phyloP scores from a whole-genome alignment of 2,888 invertebrate genomes.

The Cordilura impudica region DNA sequence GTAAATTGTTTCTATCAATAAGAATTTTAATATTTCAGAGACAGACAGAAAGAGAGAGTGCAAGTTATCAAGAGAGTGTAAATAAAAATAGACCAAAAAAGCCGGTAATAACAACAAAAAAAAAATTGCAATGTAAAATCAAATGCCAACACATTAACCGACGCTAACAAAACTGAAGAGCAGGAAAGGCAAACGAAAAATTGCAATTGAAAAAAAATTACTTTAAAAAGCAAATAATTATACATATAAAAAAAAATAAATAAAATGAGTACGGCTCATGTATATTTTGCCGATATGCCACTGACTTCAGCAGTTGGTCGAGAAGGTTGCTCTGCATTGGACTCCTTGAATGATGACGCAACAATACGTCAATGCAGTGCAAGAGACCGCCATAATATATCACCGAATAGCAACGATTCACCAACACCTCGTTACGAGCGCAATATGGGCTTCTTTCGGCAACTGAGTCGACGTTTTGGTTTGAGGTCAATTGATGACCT shows the following conservation, averaged over 20 bases:
- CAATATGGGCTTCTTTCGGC: constrained; percentile 83
- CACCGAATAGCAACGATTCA: constrained; percentile 76
- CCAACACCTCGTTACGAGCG: constrained; percentile 80
- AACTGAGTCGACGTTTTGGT: constrained; percentile 82
- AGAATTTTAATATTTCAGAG: background rate
- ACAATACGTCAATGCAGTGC: constrained; percentile 43
- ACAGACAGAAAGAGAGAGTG: background rate
- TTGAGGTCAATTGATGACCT: constrained; percentile 79
- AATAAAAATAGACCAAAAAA: constrained; percentile 51
- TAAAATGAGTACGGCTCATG: constrained; percentile 69
- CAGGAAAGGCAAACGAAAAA: background rate
- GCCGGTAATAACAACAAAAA: constrained; percentile 67
- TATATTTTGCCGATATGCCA: constrained; percentile 72
- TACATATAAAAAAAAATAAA: background rate
- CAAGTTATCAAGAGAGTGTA: background rate
- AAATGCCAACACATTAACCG: no score
- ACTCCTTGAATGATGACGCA: constrained; percentile 43
- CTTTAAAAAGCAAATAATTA: background rate
- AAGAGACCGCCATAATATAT: constrained; percentile 70
- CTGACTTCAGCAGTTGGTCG: constrained; percentile 33
- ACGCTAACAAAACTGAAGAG: no score
- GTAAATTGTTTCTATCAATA: background rate
- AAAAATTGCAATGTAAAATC: background rate
- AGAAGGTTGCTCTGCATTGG: constrained; percentile 39
- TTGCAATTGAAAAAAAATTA: background rate